phyloP scores from a whole-genome alignment of 2,888 invertebrate genomes.

The Epirrhoe alternata region DNA sequence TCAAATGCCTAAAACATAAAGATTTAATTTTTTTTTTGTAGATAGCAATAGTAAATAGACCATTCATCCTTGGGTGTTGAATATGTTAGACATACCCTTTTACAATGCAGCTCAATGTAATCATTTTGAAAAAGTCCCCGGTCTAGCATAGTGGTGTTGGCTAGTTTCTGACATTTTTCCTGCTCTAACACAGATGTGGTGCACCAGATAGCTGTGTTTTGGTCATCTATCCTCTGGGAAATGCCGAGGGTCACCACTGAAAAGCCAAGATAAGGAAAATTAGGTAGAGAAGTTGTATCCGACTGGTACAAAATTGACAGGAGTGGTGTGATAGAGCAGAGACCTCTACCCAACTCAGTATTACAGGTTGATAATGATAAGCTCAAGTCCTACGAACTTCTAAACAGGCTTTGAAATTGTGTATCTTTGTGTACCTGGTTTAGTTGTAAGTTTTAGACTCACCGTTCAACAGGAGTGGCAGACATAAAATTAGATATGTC shows the following conservation, averaged over 20 bases:
- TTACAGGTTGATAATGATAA: too few species aligned
- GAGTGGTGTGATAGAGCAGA: too few species aligned
- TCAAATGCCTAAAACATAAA: too few species aligned
- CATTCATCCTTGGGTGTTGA: too few species aligned
- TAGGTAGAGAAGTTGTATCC: too few species aligned
- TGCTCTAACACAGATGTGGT: conserved; percentile 91
- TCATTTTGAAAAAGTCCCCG: conserved; percentile 86
- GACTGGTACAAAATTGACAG: too few species aligned
- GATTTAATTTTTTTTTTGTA: too few species aligned
- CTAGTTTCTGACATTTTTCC: conserved; percentile 92
- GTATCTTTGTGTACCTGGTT: background rate
- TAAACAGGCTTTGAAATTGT: too few species aligned
- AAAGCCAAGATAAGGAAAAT: background rate
- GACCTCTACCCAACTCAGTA: too few species aligned
- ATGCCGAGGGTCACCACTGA: conserved; percentile 30
- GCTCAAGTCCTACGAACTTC: too few species aligned
- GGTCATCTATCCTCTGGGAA: conserved; percentile 62
- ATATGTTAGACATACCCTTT: conserved; percentile 72
- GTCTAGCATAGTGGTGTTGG: conserved; percentile 88
- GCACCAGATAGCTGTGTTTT: conserved; percentile 90
- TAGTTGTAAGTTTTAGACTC: background rate
- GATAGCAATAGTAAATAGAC: too few species aligned
- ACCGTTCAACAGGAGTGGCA: conserved; percentile 20
- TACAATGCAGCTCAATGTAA: conserved; percentile 88
- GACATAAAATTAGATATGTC: conserved; percentile 6